phyloP scores from a whole-genome alignment of 2,888 invertebrate genomes.

The Mythimna lalbum region DNA sequence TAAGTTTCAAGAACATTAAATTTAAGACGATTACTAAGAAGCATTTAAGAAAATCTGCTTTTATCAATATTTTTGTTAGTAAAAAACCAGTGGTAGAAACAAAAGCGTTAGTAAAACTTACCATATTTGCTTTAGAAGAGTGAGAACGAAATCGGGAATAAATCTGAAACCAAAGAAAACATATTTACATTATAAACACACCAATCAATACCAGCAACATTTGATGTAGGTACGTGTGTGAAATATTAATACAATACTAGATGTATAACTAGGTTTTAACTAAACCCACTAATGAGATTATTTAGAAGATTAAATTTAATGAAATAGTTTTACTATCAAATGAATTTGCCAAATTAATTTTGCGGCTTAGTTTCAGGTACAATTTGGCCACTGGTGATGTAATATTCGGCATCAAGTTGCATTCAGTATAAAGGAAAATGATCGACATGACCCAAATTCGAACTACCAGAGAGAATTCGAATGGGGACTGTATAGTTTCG shows the following conservation, averaged over 20 bases:
- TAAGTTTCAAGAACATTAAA: constrained; percentile 10
- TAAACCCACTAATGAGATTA: constrained; percentile 15
- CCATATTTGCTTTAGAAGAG: constrained; percentile 63
- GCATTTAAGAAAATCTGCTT: neutral
- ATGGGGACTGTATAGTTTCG: constrained; percentile 19
- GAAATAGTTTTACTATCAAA: constrained; percentile 21
- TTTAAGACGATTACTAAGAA: neutral
- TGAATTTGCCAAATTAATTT: constrained; percentile 42
- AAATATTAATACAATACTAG: constrained; percentile 22
- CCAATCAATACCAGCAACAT: constrained; percentile 40
- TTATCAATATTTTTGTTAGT: neutral
- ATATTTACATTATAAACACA: neutral
- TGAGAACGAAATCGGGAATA: constrained; percentile 44
- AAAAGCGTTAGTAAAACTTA: constrained; percentile 52
- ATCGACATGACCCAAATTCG: constrained; percentile 81
- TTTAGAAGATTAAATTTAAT: constrained; percentile 25
- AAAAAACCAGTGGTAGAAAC: neutral
- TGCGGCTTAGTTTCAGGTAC: constrained; percentile 44
- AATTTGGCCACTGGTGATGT: constrained; percentile 65
- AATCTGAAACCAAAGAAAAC: constrained; percentile 66
- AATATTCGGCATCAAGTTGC: constrained; percentile 73
- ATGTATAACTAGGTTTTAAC: neutral
- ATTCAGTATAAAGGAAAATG: constrained; percentile 67
- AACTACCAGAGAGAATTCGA: constrained; percentile 40
- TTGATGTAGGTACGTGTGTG: neutral